Percentiles rank a stretch among this genome's conserved stretches.
Conservation (phyloP, 2,888 invertebrate species). For the Chymomyza fuscimana region DNA sequence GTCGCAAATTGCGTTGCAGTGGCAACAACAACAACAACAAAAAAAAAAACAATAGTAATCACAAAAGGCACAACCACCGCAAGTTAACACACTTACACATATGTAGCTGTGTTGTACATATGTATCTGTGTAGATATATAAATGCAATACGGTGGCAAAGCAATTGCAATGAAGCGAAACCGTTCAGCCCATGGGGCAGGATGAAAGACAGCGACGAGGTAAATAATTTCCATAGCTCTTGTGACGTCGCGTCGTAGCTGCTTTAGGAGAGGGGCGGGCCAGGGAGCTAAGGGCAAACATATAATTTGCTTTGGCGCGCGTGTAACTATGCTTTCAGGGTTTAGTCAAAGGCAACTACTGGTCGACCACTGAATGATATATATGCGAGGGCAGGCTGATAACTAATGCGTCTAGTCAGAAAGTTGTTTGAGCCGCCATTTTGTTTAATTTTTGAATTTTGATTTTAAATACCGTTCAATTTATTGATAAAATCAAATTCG, state of each 20-base stretch:
- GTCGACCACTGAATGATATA: neutral
- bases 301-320: constrained; percentile 2
- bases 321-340: neutral
- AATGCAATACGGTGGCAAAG: neutral
- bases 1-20: constrained; percentile 64
- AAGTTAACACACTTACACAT: constrained; percentile 30
- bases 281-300: neutral
- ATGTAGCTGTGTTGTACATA: neutral
- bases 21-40: constrained; percentile 40
- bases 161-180: constrained; percentile 62
- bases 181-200: constrained; percentile 12
- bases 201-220: constrained; percentile 38
- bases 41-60: constrained; percentile 37
- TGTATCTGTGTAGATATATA: neutral
- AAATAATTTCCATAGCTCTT: constrained; percentile 28
- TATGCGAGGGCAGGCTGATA: too few species aligned
- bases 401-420: too few species aligned
- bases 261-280: neutral
- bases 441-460: too few species aligned
- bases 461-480: too few species aligned
- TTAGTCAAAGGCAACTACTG: neutral
- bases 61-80: constrained; percentile 49
- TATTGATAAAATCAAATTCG: too few species aligned
- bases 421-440: too few species aligned
- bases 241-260: neutral